A percentile compares a stretch with the other conserved stretches of the same genome.
Conservation (phyloP, 2,113 vertebrate species). For the Neodontobutis hainanensis region DNA sequence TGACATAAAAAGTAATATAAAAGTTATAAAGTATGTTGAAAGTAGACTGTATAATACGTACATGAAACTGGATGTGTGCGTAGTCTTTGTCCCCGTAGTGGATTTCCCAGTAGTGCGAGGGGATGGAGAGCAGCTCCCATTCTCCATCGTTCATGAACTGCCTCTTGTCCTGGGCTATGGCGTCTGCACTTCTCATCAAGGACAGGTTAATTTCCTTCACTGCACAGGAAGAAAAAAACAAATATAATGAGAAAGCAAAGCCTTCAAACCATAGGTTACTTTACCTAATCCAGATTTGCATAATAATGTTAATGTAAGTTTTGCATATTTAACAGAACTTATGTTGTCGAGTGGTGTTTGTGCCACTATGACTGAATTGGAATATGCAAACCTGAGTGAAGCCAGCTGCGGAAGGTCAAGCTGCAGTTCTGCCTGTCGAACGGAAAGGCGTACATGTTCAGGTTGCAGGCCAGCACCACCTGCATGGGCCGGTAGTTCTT, state of each 20-base stretch:
- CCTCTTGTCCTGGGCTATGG: slow-evolving; percentile 76
- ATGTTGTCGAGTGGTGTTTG: no score
- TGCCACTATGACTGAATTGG: background rate
- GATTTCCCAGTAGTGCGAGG: slow-evolving; percentile 75
- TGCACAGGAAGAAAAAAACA: slow-evolving; percentile 39
- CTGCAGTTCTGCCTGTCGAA: slow-evolving; percentile 86
- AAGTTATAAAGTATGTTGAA: background rate
- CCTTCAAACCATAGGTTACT: no score
- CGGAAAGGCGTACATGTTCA: slow-evolving; percentile 84
- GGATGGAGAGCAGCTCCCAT: slow-evolving; percentile 87
- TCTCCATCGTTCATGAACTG: slow-evolving; percentile 84
- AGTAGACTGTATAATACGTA: slow-evolving; percentile 25
- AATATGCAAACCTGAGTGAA: slow-evolving; percentile 79
- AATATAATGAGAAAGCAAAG: no score
- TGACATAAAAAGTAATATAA: no score
- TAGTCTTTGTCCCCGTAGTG: slow-evolving; percentile 74
- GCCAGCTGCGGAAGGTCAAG: slow-evolving; percentile 83
- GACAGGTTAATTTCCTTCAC: slow-evolving; percentile 85
- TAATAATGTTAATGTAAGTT: no score
- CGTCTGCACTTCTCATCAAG: slow-evolving; percentile 80
- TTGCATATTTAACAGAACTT: no score
- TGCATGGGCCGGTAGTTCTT: slow-evolving; percentile 85
- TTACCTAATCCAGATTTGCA: no score
- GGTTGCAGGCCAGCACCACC: slow-evolving; percentile 81
- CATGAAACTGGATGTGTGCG: slow-evolving; percentile 86